Evolutionary conservation across 2,113 vertebrate genomes (phyloP).

Genomic region (Myiozetetes cayanensis): DNA sequence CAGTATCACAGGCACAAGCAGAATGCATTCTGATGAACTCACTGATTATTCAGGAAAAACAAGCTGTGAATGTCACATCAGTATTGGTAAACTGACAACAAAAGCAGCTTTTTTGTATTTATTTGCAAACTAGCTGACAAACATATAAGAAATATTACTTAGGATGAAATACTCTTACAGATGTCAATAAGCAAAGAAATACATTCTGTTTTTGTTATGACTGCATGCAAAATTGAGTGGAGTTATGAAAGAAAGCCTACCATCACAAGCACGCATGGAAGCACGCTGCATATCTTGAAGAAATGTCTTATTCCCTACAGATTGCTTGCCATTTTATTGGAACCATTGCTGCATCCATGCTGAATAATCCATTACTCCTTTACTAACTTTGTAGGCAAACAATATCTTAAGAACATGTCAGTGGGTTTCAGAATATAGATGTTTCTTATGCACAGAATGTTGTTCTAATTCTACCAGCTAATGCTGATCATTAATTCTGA

Average conservation of each 20-base stretch:
- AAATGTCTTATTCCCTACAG: neutral
- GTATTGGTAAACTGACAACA: slow-evolving; percentile 49
- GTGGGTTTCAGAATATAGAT: neutral
- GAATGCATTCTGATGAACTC: slow-evolving; percentile 39
- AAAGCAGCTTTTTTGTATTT: slow-evolving; percentile 54
- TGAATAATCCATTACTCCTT: neutral
- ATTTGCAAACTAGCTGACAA: slow-evolving; percentile 65
- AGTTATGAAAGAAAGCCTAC: neutral
- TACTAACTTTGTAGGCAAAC: neutral
- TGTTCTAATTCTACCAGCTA: neutral
- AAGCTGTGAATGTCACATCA: slow-evolving; percentile 17
- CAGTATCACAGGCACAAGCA: neutral
- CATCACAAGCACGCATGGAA: neutral
- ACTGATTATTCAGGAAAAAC: slow-evolving; percentile 53
- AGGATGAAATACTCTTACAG: slow-evolving; percentile 31
- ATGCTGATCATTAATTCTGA: neutral
- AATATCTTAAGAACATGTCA: neutral
- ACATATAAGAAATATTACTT: slow-evolving; percentile 45
- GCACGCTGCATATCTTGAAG: neutral
- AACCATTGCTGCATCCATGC: neutral
- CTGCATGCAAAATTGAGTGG: neutral
- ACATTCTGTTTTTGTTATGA: neutral
- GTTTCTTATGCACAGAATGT: neutral
- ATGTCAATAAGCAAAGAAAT: slow-evolving; percentile 52
- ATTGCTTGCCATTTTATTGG: neutral